Evolutionary conservation across 2,113 vertebrate genomes (phyloP).

Genomic region (Todiramphus chloris): DNA sequence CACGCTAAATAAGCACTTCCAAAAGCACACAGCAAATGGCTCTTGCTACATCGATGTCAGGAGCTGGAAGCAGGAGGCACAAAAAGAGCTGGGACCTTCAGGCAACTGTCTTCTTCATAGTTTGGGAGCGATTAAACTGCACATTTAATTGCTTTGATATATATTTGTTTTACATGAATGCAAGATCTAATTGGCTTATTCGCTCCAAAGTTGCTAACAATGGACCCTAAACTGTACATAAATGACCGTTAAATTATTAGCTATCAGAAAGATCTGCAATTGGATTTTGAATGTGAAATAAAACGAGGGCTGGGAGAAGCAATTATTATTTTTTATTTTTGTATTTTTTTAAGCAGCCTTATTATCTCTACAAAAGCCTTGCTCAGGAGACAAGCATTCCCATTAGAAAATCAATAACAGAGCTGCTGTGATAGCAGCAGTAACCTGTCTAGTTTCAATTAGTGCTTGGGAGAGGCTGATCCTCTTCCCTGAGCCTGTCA

Average conservation of each 20-base stretch:
- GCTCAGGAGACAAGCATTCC: not conserved
- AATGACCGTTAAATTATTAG: slow-evolving; percentile 44
- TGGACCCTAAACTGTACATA: slow-evolving; percentile 18
- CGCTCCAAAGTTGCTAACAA: not conserved
- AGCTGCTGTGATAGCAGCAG: slow-evolving; percentile 3
- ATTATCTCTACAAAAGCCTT: slow-evolving; percentile 21
- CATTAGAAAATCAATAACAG: slow-evolving; percentile 35
- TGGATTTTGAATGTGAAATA: slow-evolving; percentile 11
- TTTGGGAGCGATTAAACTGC: not conserved
- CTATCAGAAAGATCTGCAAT: slow-evolving; percentile 46
- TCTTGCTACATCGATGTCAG: not conserved
- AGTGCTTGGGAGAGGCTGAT: not conserved
- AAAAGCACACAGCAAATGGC: not conserved
- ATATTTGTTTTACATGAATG: slow-evolving; percentile 62
- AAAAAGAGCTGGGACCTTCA: not conserved
- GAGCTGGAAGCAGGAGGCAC: not conserved
- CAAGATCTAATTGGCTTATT: slow-evolving; percentile 50
- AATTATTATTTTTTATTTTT: slow-evolving; percentile 44
- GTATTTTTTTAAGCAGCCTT: not conserved
- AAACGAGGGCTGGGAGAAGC: not conserved
- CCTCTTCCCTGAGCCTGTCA: not conserved
- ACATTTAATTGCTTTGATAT: slow-evolving; percentile 49
- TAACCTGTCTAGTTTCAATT: slow-evolving; percentile 29
- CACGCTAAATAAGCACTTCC: not conserved
- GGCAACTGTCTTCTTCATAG: slow-evolving; percentile 12